A percentile compares a stretch with the other conserved stretches of the same genome.
These are phyloP conservation scores for Atractosteus spatula DNA, from an alignment of 2,113 vertebrate genomes.

Conservation along the genomic window DNA sequence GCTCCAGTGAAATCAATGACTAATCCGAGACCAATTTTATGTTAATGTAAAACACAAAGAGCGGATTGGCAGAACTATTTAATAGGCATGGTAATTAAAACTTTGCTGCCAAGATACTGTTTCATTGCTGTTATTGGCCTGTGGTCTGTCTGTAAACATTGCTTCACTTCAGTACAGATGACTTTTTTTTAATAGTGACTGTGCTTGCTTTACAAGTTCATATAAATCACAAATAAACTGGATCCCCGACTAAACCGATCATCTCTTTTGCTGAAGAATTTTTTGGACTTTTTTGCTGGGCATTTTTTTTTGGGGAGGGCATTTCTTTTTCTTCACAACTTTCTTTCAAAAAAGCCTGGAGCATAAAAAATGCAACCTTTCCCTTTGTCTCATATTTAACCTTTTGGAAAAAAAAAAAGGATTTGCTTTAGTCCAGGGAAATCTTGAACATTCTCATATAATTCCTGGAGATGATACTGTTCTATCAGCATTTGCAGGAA, in stretches of 20 bases:
- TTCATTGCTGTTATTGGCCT: conserved; percentile 42
- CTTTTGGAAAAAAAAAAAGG: conserved; percentile 1
- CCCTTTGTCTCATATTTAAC: conserved; percentile 14
- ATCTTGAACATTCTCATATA: conserved; percentile 14
- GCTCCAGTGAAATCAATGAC: conserved; percentile 32
- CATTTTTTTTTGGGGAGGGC: background rate
- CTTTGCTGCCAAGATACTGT: conserved; percentile 38
- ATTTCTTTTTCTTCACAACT: background rate
- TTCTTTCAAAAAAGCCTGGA: conserved; percentile 14
- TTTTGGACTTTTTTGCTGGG: background rate
- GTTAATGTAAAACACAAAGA: conserved; percentile 45
- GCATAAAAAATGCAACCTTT: conserved; percentile 21
- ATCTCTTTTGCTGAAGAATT: too few species aligned
- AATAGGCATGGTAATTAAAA: conserved; percentile 43
- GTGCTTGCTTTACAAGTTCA: conserved; percentile 30
- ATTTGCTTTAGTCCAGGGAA: conserved; percentile 24
- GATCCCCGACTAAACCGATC: background rate
- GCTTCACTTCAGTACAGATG: conserved; percentile 31
- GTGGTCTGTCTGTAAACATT: conserved; percentile 37
- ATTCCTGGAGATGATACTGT: conserved; percentile 14
- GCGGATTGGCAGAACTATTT: conserved; percentile 37
- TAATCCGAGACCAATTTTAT: conserved; percentile 36
- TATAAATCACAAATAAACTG: conserved; percentile 23
- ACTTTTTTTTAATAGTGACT: conserved; percentile 28
- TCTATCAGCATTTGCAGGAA: conserved; percentile 26